A percentile compares a stretch with the other conserved stretches of the same genome.
These are phyloP conservation scores for Falco punctatus DNA, from an alignment of 2,113 vertebrate genomes.

Conservation along the genomic window DNA sequence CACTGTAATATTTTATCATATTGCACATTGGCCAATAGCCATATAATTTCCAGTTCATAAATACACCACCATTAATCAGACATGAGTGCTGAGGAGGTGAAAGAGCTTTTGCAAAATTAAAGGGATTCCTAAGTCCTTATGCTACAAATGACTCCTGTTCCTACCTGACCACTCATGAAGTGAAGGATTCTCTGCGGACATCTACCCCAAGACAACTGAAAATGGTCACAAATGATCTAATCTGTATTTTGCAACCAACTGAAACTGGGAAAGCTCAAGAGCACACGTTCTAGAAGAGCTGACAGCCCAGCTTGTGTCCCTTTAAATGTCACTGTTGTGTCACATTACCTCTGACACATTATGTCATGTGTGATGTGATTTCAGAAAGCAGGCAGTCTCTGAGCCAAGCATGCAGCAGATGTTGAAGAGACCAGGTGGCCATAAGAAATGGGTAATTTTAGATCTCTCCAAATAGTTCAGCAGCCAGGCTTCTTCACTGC, in stretches of 20 bases:
- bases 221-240: not conserved
- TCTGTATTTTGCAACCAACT: not conserved
- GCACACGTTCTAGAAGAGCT: not conserved
- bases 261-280: not conserved
- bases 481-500: conserved; percentile 15
- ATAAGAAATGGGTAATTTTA: conserved; percentile 60
- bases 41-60: conserved; percentile 62
- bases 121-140: not conserved
- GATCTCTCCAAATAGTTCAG: conserved; percentile 59
- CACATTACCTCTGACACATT: not conserved
- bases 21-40: conserved; percentile 46
- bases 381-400: not conserved
- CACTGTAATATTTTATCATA: conserved; percentile 41
- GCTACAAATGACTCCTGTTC: not conserved
- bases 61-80: conserved; percentile 50
- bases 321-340: conserved; percentile 39
- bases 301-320: not conserved
- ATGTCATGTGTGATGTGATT: not conserved
- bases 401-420: conserved; percentile 51
- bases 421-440: conserved; percentile 66
- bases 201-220: not conserved
- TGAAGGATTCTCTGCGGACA: not conserved
- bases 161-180: not conserved
- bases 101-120: conserved; percentile 7
- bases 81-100: not conserved